Evolutionary conservation across 2,113 vertebrate species (phyloP), one percentile per base, ranked within the genome.

Genomic region (Formicarius rufipectus): DNA sequence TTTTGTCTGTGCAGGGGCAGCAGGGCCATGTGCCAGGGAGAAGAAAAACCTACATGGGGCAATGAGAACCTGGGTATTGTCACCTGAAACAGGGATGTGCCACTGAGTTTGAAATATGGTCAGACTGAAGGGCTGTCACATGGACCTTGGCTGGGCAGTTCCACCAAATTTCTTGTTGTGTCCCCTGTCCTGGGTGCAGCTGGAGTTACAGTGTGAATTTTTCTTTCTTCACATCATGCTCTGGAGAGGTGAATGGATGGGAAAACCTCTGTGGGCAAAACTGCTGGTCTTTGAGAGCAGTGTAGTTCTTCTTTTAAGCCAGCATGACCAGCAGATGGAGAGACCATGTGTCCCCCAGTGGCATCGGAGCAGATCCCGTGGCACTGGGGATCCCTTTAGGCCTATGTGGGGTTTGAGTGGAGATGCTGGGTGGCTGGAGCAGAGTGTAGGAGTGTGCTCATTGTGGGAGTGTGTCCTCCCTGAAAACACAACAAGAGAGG

Each of bases 11-110:
- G 0, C 8, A 42, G 55, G 45, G 59, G 25, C 74, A 78, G 56
- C 66, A 62, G 0, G 5, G 37, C 37, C 25, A 2, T 2, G 4
- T 49, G 45, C 30, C 50, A 33, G 39, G 76, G 74, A 59, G 10
- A 33, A 35, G n/a, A 42, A 67, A 44, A 84, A 2, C 25, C 4
- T 24, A 13, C 0, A 0, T 22, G 60, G 47, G 35, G 37, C 7
- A 72, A 0, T 1, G 10, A 45, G n/a, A 47, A 44, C 42, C 47
- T 64, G 71, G 20, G 33, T 25, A 2, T 19, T 59, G 39, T 19
- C 37, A 28, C 52, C 31, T 3, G 1, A 28, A 53, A 40, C 1
- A 6, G 67, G 62, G 71, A 27, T 24, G 56, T 75, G 74, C 33
- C 22, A 3, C 49, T 13, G 59, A 39, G 17, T 44, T 35, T 64